Percentiles rank a stretch among this genome's conserved stretches.
phyloP scores from a whole-genome alignment of 2,888 invertebrate species.

The Thyatira batis region DNA sequence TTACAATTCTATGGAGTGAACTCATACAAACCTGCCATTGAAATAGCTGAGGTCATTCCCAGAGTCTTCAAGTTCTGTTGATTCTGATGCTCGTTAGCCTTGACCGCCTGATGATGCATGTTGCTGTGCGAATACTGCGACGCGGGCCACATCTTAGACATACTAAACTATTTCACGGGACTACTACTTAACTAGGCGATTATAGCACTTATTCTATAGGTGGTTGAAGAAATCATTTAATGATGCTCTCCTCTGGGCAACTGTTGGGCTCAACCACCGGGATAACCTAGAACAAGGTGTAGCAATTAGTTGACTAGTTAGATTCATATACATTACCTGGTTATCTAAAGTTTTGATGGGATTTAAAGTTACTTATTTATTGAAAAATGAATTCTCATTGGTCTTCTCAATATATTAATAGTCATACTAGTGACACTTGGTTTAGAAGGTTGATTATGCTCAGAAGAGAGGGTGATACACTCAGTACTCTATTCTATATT shows the following conservation, averaged over 20 bases:
- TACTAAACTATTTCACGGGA: constrained; percentile 13
- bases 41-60: constrained; percentile 98
- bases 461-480: too few species aligned
- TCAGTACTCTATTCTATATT: too few species aligned
- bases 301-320: background rate
- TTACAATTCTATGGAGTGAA: too few species aligned
- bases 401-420: too few species aligned
- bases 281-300: background rate
- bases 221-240: constrained; percentile 39
- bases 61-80: constrained; percentile 85
- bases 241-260: constrained; percentile 42
- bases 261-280: constrained; percentile 18
- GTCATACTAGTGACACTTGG: too few species aligned
- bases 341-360: too few species aligned
- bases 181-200: constrained; percentile 17
- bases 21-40: constrained; percentile 86
- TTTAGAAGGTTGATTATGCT: too few species aligned
- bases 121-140: constrained; percentile 76
- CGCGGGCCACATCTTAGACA: constrained; percentile 79
- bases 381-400: too few species aligned
- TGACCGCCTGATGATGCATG: constrained; percentile 43
- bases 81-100: constrained; percentile 74
- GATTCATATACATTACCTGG: background rate
- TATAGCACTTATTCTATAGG: constrained; percentile 30
- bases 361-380: too few species aligned